phyloP scores from a whole-genome alignment of 2,113 vertebrate species.

The Saguinus midas region DNA sequence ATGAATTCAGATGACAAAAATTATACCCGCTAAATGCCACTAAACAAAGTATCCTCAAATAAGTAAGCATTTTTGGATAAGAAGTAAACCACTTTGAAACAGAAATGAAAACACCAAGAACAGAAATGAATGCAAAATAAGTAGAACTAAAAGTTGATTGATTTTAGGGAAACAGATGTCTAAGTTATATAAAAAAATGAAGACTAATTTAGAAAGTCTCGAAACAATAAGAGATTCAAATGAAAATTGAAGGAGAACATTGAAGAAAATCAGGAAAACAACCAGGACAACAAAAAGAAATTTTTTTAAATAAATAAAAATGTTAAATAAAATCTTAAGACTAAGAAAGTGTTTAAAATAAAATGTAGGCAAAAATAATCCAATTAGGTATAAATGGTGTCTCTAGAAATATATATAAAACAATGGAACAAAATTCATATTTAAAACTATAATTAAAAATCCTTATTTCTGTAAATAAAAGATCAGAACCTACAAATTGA shows the following conservation, averaged over 20 bases:
- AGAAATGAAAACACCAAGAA: slow-evolving; percentile 7
- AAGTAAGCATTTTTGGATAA: neutral
- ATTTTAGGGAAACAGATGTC: neutral
- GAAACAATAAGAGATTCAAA: neutral
- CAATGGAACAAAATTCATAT: neutral
- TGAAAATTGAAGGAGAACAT: neutral
- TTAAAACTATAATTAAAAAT: neutral
- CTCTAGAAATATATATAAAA: neutral
- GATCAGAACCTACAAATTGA: neutral
- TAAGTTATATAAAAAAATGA: slow-evolving; percentile 21
- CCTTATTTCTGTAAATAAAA: neutral
- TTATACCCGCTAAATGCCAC: neutral
- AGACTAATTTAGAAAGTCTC: neutral
- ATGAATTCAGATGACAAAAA: slow-evolving; percentile 6
- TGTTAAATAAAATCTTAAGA: neutral
- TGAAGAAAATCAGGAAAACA: neutral
- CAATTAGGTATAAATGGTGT: neutral
- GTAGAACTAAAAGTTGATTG: neutral
- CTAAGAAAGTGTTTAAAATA: slow-evolving; percentile 17
- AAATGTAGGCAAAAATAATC: neutral
- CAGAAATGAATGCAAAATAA: neutral
- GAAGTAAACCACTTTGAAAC: neutral
- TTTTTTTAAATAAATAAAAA: neutral
- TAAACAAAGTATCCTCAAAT: slow-evolving; percentile 29
- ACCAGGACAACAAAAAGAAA: neutral